Conservation (phyloP, 2,888 invertebrate genomes). For the Dicyrtoma fusca region DNA sequence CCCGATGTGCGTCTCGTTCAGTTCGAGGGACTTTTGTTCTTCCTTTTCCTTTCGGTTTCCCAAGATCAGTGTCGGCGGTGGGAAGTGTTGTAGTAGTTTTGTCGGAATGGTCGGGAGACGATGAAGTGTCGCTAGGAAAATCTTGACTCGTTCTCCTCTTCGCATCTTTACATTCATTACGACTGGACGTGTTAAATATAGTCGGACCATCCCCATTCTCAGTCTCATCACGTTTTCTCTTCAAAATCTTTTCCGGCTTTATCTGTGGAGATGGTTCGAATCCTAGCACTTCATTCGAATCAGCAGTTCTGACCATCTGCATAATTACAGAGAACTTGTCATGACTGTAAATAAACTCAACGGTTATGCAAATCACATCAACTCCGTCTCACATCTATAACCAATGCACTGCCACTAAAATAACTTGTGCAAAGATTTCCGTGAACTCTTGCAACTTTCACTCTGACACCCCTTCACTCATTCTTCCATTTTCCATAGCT, state of each 20-base stretch:
- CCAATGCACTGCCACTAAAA: background rate
- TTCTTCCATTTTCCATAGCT: background rate
- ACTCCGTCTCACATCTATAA: constrained; percentile 1
- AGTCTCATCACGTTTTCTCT: constrained; percentile 39
- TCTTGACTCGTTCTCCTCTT: constrained; percentile 15
- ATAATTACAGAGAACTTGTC: constrained; percentile 36
- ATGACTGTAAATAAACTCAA: constrained; percentile 36
- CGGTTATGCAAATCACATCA: constrained; percentile 35
- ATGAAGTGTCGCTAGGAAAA: constrained; percentile 1
- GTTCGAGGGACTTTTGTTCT: constrained; percentile 18
- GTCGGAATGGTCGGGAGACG: no score
- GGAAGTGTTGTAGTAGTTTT: background rate
- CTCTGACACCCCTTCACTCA: background rate
- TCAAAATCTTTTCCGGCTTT: constrained; percentile 56
- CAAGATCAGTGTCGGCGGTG: background rate
- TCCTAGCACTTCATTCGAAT: constrained; percentile 32
- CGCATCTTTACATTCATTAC: constrained; percentile 36
- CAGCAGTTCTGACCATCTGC: constrained; percentile 37
- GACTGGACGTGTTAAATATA: constrained; percentile 32
- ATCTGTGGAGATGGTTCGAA: constrained; percentile 57
- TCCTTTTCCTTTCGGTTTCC: constrained; percentile 14
- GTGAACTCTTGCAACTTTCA: background rate
- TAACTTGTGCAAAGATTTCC: no score
- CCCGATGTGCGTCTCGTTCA: constrained; percentile 29
- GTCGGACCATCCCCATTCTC: constrained; percentile 32